Base-by-base conservation (phyloP, 2,888 invertebrate species). In the Coleophora flavipennella region DNA sequence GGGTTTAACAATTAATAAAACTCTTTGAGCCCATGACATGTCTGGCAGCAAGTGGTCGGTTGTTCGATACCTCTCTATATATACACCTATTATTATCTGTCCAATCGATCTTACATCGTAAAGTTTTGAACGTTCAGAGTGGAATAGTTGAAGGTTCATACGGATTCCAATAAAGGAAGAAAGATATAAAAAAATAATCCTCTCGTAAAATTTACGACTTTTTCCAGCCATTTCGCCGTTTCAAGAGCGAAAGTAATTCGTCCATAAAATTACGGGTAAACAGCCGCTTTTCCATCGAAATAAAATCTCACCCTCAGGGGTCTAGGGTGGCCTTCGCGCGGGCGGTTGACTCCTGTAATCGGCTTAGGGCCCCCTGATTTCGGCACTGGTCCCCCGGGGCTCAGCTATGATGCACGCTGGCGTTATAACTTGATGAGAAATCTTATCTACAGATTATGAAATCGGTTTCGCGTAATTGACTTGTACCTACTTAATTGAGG, bases 1-100 rank as follows among this genome's bases (percentile, higher is more conserved):
- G 80, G 80, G 81, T 80, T 68, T 66, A 63, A 74, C 73, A 79
- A 79, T 80, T 80, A 84, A 83, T 83, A 83, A 78, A 77, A 70
- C 78, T 75, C 77, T 78, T 59, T 47, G 53, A 50, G 38, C 36
- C 48, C 51, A 46, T 48, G 48, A 38, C 35, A 49, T 39, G 20
- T 14, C 35, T 20, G 11, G 57, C 54, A 57, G 67, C 66, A 65
- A 69, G 75, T 69, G 68, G 58, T 61, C 54, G 59, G 61, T 62
- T 67, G 56, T 63, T 64, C 59, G 44, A 59, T 47, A 72, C 20
- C 20, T 20, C 20, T 20, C 3, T 6, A 20, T 20, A 20, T n/a
- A 20, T 6, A 20, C 6, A 20, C 20, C 20, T 72, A 66, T 67
- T 59, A 48, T 51, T 48, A 44, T 43, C 43, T 45, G 33, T 3